A percentile compares a stretch with the other conserved stretches of the same genome.
Conservation (phyloP, 2,888 invertebrate genomes). For the Trichopoda pennipes region DNA sequence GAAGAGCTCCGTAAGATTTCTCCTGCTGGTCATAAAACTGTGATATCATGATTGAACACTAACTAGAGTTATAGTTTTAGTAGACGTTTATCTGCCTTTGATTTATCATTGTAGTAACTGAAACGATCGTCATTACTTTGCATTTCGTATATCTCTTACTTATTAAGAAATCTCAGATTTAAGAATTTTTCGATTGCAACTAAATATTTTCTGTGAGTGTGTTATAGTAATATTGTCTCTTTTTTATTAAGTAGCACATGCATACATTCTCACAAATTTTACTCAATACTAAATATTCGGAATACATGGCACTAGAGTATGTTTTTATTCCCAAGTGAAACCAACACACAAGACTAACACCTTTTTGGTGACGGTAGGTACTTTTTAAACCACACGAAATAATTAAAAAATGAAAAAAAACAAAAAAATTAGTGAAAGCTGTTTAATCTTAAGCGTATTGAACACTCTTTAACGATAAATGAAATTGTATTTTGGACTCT, state of each 20-base stretch:
- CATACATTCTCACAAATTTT: background rate
- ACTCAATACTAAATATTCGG: background rate
- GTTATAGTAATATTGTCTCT: background rate
- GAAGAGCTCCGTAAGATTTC: too few species aligned
- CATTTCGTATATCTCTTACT: too few species aligned
- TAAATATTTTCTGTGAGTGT: background rate
- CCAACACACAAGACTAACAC: slow-evolving; percentile 15
- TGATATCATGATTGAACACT: too few species aligned
- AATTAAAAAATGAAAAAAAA: slow-evolving; percentile 8
- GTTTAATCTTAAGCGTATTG: slow-evolving; percentile 13
- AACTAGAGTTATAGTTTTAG: too few species aligned
- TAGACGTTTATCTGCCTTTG: too few species aligned
- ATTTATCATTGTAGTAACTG: too few species aligned
- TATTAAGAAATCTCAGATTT: too few species aligned
- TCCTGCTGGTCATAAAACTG: too few species aligned
- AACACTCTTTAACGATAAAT: slow-evolving; percentile 14
- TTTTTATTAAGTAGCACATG: slow-evolving; percentile 3
- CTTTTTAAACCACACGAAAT: slow-evolving; percentile 36
- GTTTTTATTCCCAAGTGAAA: background rate
- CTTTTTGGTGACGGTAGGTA: slow-evolving; percentile 55
- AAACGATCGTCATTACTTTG: too few species aligned
- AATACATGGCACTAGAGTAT: background rate
- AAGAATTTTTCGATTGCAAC: background rate
- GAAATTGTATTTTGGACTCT: slow-evolving; percentile 49
- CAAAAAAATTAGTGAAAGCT: too few species aligned